A percentile compares a stretch with the other conserved stretches of the same genome.
phyloP scores from a whole-genome alignment of 2,797 vertebrate genomes.

The Acridotheres tristis region DNA sequence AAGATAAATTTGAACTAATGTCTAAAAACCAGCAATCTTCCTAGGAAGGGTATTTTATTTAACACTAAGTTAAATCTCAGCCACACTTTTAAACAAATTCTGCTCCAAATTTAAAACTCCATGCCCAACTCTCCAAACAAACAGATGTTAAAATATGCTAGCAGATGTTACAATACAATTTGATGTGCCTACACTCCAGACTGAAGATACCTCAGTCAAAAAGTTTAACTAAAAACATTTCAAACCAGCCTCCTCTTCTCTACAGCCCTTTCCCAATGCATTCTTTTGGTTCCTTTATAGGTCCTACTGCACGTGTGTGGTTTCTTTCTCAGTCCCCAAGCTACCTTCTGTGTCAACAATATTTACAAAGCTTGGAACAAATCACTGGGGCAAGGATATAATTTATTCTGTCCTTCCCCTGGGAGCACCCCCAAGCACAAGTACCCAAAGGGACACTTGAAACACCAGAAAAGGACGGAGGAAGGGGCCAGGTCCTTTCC shows the following conservation, averaged over 20 bases:
- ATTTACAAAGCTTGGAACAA: background rate
- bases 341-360: background rate
- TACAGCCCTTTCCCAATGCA: background rate
- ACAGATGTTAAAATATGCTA: conserved; percentile 19
- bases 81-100: background rate
- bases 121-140: background rate
- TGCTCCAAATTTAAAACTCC: background rate
- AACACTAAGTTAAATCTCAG: background rate
- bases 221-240: background rate
- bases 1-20: background rate
- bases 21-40: background rate
- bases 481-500: background rate
- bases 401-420: background rate
- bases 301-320: rapidly evolving
- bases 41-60: background rate
- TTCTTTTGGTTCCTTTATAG: background rate
- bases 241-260: background rate
- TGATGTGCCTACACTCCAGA: background rate
- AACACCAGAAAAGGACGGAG: background rate
- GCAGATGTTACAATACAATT: conserved; percentile 11
- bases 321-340: background rate
- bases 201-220: background rate
- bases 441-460: rapidly evolving
- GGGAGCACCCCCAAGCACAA: background rate
- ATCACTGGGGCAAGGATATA: background rate